Percentiles rank a stretch among this genome's conserved stretches.
Conservation (phyloP, 1,140 invertebrate species). For the Zaprionus ornatus region DNA sequence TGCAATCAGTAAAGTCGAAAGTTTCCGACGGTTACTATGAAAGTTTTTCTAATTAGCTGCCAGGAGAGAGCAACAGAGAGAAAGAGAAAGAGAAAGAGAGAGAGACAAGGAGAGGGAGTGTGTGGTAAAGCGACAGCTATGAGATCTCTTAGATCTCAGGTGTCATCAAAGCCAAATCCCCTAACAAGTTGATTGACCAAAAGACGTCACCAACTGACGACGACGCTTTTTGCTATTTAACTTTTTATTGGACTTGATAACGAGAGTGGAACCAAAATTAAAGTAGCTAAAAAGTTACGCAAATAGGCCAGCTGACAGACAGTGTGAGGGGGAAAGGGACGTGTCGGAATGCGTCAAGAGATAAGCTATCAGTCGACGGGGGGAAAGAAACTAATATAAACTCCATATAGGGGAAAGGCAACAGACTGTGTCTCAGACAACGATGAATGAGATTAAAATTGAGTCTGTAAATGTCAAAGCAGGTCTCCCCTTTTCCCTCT, state of each 20-base stretch:
- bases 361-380: conserved; percentile 26
- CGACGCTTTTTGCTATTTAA: conserved; percentile 19
- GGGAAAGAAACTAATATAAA: neutral
- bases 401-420: neutral
- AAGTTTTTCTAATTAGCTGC: conserved; percentile 74
- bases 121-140: neutral
- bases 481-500: neutral
- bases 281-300: conserved; percentile 34
- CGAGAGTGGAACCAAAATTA: conserved; percentile 29
- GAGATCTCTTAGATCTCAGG: conserved; percentile 11
- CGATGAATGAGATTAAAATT: conserved; percentile 14
- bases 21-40: conserved; percentile 55
- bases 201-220: conserved; percentile 32
- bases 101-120: neutral
- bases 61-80: neutral
- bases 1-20: conserved; percentile 78
- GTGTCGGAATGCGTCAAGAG: conserved; percentile 33
- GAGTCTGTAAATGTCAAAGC: neutral
- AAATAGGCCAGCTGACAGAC: conserved; percentile 6
- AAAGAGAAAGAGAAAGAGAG: neutral
- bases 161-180: conserved; percentile 31
- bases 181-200: conserved; percentile 39
- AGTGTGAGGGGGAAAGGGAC: neutral
- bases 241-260: conserved; percentile 53
- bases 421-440: conserved; percentile 13